Evolutionary conservation across 2,888 invertebrate species (phyloP), one percentile per base, ranked within the genome.

Genomic region (Seira musarum): DNA sequence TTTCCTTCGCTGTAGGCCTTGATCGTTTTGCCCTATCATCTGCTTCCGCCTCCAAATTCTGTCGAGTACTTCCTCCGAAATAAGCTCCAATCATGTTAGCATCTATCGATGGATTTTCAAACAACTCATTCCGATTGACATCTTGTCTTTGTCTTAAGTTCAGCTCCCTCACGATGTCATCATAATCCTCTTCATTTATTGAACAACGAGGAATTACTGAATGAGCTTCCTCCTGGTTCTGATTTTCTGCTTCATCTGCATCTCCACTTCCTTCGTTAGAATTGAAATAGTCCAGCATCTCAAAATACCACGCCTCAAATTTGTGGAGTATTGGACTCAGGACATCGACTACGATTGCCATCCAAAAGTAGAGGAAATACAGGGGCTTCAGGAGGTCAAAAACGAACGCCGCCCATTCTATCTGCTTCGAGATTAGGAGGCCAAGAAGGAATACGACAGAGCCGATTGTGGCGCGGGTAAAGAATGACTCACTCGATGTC

Each of bases 321-420:
- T 30, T 73, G 0, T 17, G 13, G 1, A 74, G 60, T 1, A 25
- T 19, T n/a, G 74, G 74, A n/a, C 10, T 22, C 1, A 74, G n/a
- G 2, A 74, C 24, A 8, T 67, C 67, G 8, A 67, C 40, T 6
- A 61, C 17, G 8, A 53, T 60, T 6, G 46, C 61, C 30, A 61
- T 68, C 21, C 46, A 40, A 35, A 68, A n/a, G 30, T 68, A 75
- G 1, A 75, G 24, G 19, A 75, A 17, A 19, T 75, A 75, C 1
- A 75, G 13, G 2, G 75, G 75, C 19, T 75, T 75, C 21, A 25
- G 25, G 22, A 75, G 3, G 1, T 75, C 68, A 49, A 19, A 75
- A 6, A 75, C 0, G 2, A 61, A 61, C 25, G 6, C 10, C 0
- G 68, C 68, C 13, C 64, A 65, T 1, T 25, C 15, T n/a, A 65